These are phyloP conservation scores for Cercopithecus hamlyni DNA, from an alignment of 2,797 vertebrate species.

Conservation along the genomic window DNA sequence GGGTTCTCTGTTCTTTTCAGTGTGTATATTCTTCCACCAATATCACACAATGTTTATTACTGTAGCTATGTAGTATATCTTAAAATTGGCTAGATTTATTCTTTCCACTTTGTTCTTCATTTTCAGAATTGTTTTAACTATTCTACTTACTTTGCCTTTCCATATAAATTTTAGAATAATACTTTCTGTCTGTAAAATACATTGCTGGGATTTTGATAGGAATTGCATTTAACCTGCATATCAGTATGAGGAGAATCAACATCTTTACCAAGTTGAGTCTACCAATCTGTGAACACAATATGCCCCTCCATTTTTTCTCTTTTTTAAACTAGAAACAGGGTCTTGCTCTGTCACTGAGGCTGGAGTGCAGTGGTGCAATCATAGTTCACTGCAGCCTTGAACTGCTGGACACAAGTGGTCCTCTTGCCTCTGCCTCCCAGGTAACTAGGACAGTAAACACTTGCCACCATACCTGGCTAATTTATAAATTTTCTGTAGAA, in stretches of 20 bases:
- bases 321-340: too few species aligned
- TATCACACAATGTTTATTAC: background rate
- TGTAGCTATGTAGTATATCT: background rate
- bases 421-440: too few species aligned
- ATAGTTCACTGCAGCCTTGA: too few species aligned
- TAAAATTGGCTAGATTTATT: background rate
- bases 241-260: background rate
- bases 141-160: slow-evolving; percentile 19
- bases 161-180: background rate
- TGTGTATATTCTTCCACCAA: background rate
- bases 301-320: background rate
- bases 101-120: background rate
- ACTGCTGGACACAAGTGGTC: too few species aligned
- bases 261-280: background rate
- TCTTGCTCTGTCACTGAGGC: too few species aligned
- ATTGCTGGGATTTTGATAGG: background rate
- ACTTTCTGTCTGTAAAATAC: background rate
- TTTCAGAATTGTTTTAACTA: background rate
- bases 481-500: too few species aligned
- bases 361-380: too few species aligned
- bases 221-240: background rate
- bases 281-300: background rate
- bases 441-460: too few species aligned
- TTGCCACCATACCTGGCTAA: too few species aligned
- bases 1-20: background rate